Percentiles rank a stretch among this genome's conserved stretches.
phyloP scores from a whole-genome alignment of 2,113 vertebrate genomes.

The Phoxinus phoxinus region DNA sequence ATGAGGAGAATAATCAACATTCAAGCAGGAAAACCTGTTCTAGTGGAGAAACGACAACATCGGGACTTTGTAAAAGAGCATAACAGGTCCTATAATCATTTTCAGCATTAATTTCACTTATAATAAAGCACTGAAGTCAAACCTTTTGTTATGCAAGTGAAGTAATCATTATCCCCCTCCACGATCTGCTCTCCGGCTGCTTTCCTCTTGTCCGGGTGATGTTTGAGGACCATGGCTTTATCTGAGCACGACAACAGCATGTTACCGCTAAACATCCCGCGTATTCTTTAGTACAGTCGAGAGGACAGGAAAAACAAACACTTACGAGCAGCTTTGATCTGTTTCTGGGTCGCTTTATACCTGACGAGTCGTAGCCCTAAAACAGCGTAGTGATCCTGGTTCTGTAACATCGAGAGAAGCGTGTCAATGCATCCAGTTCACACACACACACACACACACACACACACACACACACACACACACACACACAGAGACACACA shows the following conservation, averaged over 20 bases:
- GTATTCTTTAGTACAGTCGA: too few relatives aligned
- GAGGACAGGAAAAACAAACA: conserved; percentile 50
- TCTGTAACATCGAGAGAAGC: conserved; percentile 73
- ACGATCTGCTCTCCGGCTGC: conserved; percentile 95
- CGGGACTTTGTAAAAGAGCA: too few relatives aligned
- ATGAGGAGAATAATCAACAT: too few relatives aligned
- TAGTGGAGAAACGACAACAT: too few relatives aligned
- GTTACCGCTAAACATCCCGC: background rate
- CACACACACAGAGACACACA: background rate
- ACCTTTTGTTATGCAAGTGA: conserved; percentile 99
- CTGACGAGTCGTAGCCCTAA: conserved; percentile 88
- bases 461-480: background rate
- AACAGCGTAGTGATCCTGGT: conserved; percentile 97
- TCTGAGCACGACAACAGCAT: conserved; percentile 73
- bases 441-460: background rate
- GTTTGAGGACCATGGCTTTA: conserved; percentile 97
- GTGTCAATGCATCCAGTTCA: background rate
- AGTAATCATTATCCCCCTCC: conserved; percentile 98
- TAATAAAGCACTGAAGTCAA: background rate
- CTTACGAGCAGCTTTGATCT: conserved; percentile 99
- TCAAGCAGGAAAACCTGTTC: too few relatives aligned
- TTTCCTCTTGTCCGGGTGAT: conserved; percentile 98
- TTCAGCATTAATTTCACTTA: too few relatives aligned
- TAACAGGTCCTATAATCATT: too few relatives aligned
- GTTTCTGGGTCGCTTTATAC: conserved; percentile 95